Evolutionary conservation across 1,140 invertebrate species (phyloP), one percentile per base, ranked within the genome.

Genomic region (Centruroides sculpturatus): DNA sequence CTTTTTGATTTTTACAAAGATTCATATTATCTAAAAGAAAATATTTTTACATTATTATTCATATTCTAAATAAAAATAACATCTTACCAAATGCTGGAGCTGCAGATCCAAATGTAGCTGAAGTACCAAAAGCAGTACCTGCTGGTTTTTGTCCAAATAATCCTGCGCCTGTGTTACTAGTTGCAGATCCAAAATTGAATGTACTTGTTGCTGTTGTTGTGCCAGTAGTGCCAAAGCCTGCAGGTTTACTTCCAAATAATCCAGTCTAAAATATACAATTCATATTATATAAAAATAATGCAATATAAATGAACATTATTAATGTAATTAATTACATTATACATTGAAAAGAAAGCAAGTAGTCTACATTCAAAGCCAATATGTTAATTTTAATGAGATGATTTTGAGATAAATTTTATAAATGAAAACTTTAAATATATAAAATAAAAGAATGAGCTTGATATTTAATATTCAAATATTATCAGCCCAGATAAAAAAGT

Each of bases 161-260:
- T 36, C 61, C 59, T 56, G 63, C 57, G 9, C 65, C 65, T 52
- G 72, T 71, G 6, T 73, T 72, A 4, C 73, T 73, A 4, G 76
- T 71, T 60, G 77, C 78, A 57, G 70, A 64, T 48, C 77, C 76
- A 69, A 81, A 81, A 48, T 72, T 71, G 53, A 79, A 79, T 47
- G 73, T 72, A 61, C 74, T 70, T 3, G 71, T 66, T 66, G 64
- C 63, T 51, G 71, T 70, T 5, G 41, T 41, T 5, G 70, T 71
- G 13, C 66, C 55, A 34, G 61, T 64, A 4, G 65, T 56, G 7
- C 69, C 69, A 65, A 72, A 71, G 13, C 67, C 66, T 55, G 69
- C 60, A 10, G 66, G 65, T 55, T 64, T 66, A 51, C 47, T 55
- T 11, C 66, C 65, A 63, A 68, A 68, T 9, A 68, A 54, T 41